Conservation (phyloP, 2,888 invertebrate genomes). For the Zootermopsis nevadensis region DNA sequence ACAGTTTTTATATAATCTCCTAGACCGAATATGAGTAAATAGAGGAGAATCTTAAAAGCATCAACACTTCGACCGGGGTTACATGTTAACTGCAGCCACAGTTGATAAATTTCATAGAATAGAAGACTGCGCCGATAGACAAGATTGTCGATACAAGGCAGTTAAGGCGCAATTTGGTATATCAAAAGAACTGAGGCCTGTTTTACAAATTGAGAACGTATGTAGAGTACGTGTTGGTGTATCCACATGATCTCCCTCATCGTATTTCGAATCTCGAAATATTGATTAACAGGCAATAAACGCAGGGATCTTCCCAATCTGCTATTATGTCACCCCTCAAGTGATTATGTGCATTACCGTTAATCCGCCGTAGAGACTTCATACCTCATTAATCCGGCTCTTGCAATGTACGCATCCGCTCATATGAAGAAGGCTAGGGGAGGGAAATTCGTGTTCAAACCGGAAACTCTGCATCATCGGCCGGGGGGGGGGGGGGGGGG, state of each 20-base stretch:
- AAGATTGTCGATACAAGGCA: no score
- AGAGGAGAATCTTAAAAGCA: no score
- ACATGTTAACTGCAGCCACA: no score
- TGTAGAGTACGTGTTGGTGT: background rate
- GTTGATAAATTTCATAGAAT: no score
- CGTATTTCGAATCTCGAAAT: conserved; percentile 38
- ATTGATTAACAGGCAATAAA: conserved; percentile 53
- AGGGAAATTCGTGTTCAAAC: no score
- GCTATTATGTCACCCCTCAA: conserved; percentile 51
- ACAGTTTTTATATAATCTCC: no score
- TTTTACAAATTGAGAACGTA: background rate
- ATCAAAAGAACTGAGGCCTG: no score
- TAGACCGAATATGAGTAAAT: no score
- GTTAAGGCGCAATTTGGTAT: no score
- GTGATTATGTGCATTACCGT: conserved; percentile 52
- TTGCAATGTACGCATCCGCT: background rate
- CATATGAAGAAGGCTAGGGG: background rate
- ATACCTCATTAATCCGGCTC: conserved; percentile 54
- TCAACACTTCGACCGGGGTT: no score
- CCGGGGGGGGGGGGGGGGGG: no score
- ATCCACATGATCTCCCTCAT: background rate
- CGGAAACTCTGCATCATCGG: conserved; percentile 19
- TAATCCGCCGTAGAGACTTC: conserved; percentile 53
- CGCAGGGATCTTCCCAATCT: conserved; percentile 46
- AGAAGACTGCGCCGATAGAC: no score